phyloP scores from a whole-genome alignment of 2,888 invertebrate species.

The Coenonympha arcania region DNA sequence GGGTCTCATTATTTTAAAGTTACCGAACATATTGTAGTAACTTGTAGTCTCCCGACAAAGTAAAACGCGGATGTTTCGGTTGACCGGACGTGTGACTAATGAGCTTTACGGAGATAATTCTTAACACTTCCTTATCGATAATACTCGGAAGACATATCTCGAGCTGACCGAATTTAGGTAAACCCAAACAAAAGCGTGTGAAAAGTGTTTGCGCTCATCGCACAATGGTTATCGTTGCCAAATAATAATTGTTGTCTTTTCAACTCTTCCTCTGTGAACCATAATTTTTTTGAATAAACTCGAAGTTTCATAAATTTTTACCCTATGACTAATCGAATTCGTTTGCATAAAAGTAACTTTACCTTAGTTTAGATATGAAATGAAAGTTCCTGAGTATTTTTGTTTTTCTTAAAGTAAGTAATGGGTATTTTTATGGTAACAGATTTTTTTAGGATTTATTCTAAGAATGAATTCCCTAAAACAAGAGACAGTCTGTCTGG shows the following conservation, averaged over 20 bases:
- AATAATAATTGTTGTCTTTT: conserved; percentile 27
- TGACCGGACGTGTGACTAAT: conserved; percentile 31
- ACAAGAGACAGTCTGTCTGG: too few species aligned
- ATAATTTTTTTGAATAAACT: not conserved
- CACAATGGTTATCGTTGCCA: conserved; percentile 40
- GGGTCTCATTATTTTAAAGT: too few species aligned
- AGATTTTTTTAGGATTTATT: too few species aligned
- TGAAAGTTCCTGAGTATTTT: too few species aligned
- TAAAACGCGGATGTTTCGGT: conserved; percentile 15
- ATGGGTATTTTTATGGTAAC: too few species aligned
- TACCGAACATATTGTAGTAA: too few species aligned
- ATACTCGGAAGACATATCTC: conserved; percentile 45
- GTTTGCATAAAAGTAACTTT: not conserved
- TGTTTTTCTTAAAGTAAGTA: too few species aligned
- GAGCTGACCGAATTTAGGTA: conserved; percentile 27
- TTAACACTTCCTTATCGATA: conserved; percentile 54
- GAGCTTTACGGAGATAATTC: conserved; percentile 32
- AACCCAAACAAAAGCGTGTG: conserved; percentile 49
- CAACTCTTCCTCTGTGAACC: conserved; percentile 8
- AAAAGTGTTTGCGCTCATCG: conserved; percentile 39
- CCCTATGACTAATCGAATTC: conserved; percentile 7
- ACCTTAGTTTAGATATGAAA: too few species aligned
- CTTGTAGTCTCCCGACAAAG: not conserved
- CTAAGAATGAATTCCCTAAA: too few species aligned
- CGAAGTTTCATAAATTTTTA: conserved; percentile 6